These are phyloP conservation scores for Ondatra zibethicus DNA, from an alignment of 2,113 vertebrate genomes.

Conservation along the genomic window DNA sequence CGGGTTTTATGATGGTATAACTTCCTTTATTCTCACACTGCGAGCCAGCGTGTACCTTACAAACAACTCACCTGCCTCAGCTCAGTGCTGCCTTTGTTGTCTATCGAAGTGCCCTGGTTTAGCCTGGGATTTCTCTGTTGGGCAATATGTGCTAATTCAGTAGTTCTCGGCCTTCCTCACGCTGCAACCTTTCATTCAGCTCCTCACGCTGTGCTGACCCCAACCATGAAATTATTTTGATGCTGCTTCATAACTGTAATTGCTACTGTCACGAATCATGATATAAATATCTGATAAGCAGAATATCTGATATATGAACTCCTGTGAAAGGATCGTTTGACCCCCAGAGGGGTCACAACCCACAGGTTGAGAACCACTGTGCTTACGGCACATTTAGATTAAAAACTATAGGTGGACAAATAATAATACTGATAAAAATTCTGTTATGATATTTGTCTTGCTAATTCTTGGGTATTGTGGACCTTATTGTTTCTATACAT, in stretches of 20 bases:
- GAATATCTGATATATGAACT: too few species aligned
- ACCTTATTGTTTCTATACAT: neutral
- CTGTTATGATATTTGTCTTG: neutral
- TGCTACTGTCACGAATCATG: too few species aligned
- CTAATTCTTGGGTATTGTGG: neutral
- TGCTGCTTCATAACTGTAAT: too few species aligned
- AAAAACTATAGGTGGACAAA: too few species aligned
- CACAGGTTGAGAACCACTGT: neutral
- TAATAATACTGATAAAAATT: neutral
- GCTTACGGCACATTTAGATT: neutral
- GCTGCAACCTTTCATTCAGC: neutral
- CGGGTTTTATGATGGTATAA: neutral
- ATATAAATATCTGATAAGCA: too few species aligned
- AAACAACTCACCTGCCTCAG: neutral
- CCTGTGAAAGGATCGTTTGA: too few species aligned
- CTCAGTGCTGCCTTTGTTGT: neutral
- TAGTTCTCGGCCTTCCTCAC: neutral
- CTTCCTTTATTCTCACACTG: neutral
- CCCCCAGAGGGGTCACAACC: too few species aligned
- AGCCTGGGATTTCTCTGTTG: too few species aligned
- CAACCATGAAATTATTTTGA: too few species aligned
- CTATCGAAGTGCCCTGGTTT: neutral
- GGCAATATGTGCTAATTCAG: neutral
- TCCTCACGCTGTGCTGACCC: neutral
- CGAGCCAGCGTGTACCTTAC: neutral